These are phyloP conservation scores for Alectoris magna DNA, from an alignment of 2,797 vertebrate species.

Conservation along the genomic window DNA sequence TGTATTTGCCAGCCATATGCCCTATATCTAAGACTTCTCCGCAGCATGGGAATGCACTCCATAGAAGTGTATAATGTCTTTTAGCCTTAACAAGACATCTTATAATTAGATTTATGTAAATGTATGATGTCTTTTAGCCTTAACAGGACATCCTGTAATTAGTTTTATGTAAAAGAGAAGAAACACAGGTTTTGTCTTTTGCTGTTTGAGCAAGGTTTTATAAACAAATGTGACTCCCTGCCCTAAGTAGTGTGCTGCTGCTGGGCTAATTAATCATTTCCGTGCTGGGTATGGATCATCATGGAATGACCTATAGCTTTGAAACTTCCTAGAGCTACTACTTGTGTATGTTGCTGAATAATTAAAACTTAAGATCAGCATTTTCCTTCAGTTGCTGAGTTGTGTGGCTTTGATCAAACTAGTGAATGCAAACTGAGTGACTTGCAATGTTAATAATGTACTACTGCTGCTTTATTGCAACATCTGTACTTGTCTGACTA, in stretches of 20 bases:
- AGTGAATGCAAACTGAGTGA: slow-evolving; percentile 46
- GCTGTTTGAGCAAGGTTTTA: slow-evolving; percentile 59
- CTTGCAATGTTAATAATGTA: slow-evolving; percentile 60
- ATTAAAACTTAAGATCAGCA: slow-evolving; percentile 58
- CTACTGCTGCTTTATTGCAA: slow-evolving; percentile 40
- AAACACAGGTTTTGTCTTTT: slow-evolving; percentile 49
- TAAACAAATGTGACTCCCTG: slow-evolving; percentile 59
- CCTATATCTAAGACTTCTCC: neutral
- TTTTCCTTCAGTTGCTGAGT: slow-evolving; percentile 43
- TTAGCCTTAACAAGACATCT: slow-evolving; percentile 40
- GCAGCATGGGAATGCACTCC: neutral
- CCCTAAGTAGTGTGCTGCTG: slow-evolving; percentile 31
- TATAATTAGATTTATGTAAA: slow-evolving; percentile 69
- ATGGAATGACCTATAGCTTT: slow-evolving; percentile 59
- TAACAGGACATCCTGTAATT: slow-evolving; percentile 57
- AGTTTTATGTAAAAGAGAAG: slow-evolving; percentile 68
- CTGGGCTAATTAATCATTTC: slow-evolving; percentile 78
- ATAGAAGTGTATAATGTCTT: slow-evolving; percentile 10
- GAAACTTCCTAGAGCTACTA: slow-evolving; percentile 55
- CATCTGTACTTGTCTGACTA: slow-evolving; percentile 74
- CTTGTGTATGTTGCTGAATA: slow-evolving; percentile 43
- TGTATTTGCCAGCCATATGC: neutral
- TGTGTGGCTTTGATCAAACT: slow-evolving; percentile 64
- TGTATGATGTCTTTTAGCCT: slow-evolving; percentile 42
- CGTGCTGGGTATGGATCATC: slow-evolving; percentile 56